Evolutionary conservation across 2,797 vertebrate genomes (phyloP).

Genomic region (Microctenopoma steveboyesi): DNA sequence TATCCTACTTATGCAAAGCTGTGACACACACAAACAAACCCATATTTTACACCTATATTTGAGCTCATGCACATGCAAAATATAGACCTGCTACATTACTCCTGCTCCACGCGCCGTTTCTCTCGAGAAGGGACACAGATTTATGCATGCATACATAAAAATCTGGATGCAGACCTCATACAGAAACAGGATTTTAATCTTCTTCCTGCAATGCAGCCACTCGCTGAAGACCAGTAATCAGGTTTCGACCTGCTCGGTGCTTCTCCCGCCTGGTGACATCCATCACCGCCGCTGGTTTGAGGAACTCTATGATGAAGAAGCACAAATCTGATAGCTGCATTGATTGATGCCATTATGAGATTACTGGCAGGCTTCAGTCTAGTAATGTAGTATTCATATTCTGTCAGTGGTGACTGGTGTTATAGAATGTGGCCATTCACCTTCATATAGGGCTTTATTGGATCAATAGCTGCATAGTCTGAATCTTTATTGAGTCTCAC

Average conservation of each 20-base stretch:
- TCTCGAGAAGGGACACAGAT: background rate
- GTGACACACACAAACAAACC: too few relatives aligned
- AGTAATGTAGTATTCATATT: conserved; percentile 49
- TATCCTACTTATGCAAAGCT: background rate
- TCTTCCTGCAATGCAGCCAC: conserved; percentile 12
- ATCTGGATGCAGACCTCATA: background rate
- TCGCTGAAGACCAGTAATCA: conserved; percentile 39
- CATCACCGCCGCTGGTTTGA: conserved; percentile 30
- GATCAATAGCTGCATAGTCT: conserved; percentile 53
- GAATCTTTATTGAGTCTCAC: conserved; percentile 54
- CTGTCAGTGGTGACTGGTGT: conserved; percentile 38
- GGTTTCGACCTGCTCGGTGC: conserved; percentile 20
- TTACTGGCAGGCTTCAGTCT: conserved; percentile 67
- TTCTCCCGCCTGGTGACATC: conserved; percentile 46
- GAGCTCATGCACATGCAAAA: background rate
- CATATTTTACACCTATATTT: too few relatives aligned
- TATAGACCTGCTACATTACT: background rate
- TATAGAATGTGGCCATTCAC: conserved; percentile 54
- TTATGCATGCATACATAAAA: background rate
- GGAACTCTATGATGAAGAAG: conserved; percentile 50
- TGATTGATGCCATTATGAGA: conserved; percentile 57
- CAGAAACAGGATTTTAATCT: conserved; percentile 14
- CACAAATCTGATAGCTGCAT: conserved; percentile 64
- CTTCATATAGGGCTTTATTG: conserved; percentile 55
- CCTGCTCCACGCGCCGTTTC: background rate